Evolutionary conservation across 2,113 vertebrate genomes (phyloP).

Genomic region (Salvator merianae): DNA sequence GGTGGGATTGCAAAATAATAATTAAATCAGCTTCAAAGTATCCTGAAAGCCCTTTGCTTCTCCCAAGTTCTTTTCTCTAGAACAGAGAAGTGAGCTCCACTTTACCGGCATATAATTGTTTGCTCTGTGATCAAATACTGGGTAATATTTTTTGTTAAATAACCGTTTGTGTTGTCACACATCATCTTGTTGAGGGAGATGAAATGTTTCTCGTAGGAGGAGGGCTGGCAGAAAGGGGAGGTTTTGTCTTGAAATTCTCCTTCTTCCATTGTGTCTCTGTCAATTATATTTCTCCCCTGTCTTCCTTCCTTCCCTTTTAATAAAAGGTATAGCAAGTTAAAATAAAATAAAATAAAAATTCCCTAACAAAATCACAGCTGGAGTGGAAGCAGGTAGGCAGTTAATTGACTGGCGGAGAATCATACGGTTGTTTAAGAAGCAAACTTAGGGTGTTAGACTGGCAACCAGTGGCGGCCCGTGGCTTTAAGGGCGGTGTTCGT

Average conservation of each 20-base stretch:
- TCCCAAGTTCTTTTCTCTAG: conserved; percentile 24
- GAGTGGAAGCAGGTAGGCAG: fast-evolving
- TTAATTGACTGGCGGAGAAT: conserved; percentile 37
- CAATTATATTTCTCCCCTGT: conserved; percentile 28
- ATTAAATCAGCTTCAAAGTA: conserved; percentile 64
- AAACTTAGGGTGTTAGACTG: not conserved
- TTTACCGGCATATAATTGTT: conserved; percentile 64
- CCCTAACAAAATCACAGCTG: fast-evolving
- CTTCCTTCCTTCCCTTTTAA: conserved; percentile 5
- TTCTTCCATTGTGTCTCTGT: conserved; percentile 51
- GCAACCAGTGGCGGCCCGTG: too few species aligned
- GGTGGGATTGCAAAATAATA: conserved; percentile 2
- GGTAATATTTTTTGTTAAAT: conserved; percentile 63
- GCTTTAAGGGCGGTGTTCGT: too few species aligned
- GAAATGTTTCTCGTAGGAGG: conserved; percentile 50
- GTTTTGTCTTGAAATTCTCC: conserved; percentile 42
- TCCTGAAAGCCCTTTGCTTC: conserved; percentile 56
- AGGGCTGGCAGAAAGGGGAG: conserved; percentile 22
- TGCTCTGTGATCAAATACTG: conserved; percentile 55
- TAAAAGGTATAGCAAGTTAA: conserved; percentile 29
- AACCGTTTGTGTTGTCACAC: conserved; percentile 56
- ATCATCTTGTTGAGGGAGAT: conserved; percentile 51
- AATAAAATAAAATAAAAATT: not conserved
- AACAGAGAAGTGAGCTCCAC: conserved; percentile 63
- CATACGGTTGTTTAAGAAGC: not conserved